Evolutionary conservation across 2,888 invertebrate genomes (phyloP), one percentile per base, ranked within the genome.

Genomic region (Lacanobia oleracea): DNA sequence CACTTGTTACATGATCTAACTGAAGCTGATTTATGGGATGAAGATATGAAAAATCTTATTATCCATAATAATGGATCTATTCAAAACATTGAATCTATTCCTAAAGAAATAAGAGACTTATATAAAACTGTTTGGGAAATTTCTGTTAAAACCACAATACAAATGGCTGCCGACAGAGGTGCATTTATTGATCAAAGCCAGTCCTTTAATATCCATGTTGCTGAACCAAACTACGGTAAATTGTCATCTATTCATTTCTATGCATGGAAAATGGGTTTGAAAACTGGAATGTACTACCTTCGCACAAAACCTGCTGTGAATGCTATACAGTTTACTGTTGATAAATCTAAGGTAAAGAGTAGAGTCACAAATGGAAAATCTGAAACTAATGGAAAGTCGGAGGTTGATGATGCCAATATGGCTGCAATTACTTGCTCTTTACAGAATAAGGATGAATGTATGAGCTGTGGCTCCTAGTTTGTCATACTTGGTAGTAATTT

Each of bases 141-240:
- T 81, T 98, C 99, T 1, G 99, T 99, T 80, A 99, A 98, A 92
- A 97, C 97, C 0, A 97, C 99, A 9, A 97, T 99, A 37, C 97
- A 99, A 93, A 99, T 99, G 99, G 99, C 99, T 16, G 99, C 99
- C 0, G 99, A 99, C 93, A 97, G 99, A 81, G 99, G 99, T 5
- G 99, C 99, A 0, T 99, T 98, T 92, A 99, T 99, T 87, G 99
- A 99, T 94, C 99, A 99, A 95, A 99, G 99, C 81, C 99, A 99
- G 91, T 99, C 99, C 0, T 97, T 99, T 86, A 99, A 99, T 93
- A 97, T 99, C 81, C 99, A 99, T 93, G 98, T 99, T 72, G 99
- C 99, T 8, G 98, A 98, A 90, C 99, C 99, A 8, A 98, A 98
- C 89, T 98, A 98, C 90, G 99, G 98, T 8, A 99, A 99, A 91